A percentile compares a stretch with the other conserved stretches of the same genome.
These are phyloP conservation scores for Cremastobaeus sp. DNA, from an alignment of 2,888 invertebrate genomes.

Conservation along the genomic window DNA sequence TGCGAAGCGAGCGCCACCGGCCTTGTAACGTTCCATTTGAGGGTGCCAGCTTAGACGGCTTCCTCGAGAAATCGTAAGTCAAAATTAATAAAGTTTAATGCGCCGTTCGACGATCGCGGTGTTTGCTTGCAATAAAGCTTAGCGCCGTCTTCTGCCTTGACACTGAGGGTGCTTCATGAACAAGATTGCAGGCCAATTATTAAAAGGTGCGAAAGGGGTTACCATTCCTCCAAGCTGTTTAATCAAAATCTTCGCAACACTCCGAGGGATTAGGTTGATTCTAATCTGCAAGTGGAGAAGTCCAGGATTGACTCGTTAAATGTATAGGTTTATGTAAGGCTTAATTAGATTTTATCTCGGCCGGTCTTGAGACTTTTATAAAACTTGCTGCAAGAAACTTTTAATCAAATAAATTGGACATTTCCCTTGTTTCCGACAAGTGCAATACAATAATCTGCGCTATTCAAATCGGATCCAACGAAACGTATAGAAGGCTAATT, in stretches of 20 bases:
- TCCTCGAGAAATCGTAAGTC: constrained; percentile 45
- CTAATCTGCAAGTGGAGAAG: not conserved
- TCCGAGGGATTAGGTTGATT: constrained; percentile 1
- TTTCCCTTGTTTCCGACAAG: no score
- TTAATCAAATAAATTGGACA: not conserved
- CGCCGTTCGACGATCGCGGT: constrained; percentile 58
- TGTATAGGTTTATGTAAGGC: not conserved
- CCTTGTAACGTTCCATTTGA: constrained; percentile 34
- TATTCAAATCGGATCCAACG: no score
- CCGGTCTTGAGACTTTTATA: not conserved
- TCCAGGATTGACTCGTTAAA: constrained; percentile 8
- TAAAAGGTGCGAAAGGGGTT: constrained; percentile 22
- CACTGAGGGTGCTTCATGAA: constrained; percentile 57
- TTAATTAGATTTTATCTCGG: constrained; percentile 17
- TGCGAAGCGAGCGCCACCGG: constrained; percentile 26
- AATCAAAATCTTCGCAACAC: constrained; percentile 12
- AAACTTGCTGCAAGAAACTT: not conserved
- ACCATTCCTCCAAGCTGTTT: not conserved
- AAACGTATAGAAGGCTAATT: no score
- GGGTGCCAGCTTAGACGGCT: constrained; percentile 34
- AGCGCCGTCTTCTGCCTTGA: constrained; percentile 48
- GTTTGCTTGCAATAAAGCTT: constrained; percentile 68
- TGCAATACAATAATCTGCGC: no score
- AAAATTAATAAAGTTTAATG: constrained; percentile 62
- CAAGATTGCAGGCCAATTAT: constrained; percentile 6